Conservation (phyloP, 2,797 vertebrate species). For the Sebastes steindachneri region DNA sequence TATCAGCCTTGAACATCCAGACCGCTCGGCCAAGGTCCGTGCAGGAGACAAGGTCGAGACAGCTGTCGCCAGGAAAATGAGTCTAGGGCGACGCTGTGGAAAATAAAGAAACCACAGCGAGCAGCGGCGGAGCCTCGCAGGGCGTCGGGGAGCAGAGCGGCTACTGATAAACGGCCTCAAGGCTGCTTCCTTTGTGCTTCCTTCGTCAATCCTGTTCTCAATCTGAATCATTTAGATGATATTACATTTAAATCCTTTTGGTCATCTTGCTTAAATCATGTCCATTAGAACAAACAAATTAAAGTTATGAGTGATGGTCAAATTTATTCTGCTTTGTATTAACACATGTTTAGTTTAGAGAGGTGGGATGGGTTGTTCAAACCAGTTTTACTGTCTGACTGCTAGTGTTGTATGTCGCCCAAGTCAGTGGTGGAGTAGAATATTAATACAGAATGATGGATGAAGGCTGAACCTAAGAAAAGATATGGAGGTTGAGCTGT, state of each 20-base stretch:
- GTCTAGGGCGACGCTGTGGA: background rate
- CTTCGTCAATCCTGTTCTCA: rapidly evolving
- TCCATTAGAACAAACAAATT: too few species aligned
- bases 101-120: background rate
- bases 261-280: background rate
- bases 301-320: too few species aligned
- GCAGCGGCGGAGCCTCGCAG: background rate
- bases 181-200: background rate
- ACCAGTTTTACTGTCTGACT: background rate
- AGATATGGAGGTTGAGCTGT: background rate
- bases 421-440: background rate
- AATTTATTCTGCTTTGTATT: too few species aligned
- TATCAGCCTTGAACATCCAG: slow-evolving; percentile 23
- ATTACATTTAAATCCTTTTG: background rate
- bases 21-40: background rate
- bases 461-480: background rate
- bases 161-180: background rate
- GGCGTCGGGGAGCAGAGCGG: background rate
- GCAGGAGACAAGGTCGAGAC: slow-evolving; percentile 3
- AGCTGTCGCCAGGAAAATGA: slow-evolving; percentile 26
- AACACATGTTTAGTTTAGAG: background rate
- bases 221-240: background rate
- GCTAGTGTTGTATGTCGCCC: background rate
- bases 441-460: background rate
- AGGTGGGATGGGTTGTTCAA: background rate